A percentile compares a stretch with the other conserved stretches of the same genome.
Evolutionary conservation across 2,888 invertebrate species (phyloP).

Genomic region (Geophilus truncorum): DNA sequence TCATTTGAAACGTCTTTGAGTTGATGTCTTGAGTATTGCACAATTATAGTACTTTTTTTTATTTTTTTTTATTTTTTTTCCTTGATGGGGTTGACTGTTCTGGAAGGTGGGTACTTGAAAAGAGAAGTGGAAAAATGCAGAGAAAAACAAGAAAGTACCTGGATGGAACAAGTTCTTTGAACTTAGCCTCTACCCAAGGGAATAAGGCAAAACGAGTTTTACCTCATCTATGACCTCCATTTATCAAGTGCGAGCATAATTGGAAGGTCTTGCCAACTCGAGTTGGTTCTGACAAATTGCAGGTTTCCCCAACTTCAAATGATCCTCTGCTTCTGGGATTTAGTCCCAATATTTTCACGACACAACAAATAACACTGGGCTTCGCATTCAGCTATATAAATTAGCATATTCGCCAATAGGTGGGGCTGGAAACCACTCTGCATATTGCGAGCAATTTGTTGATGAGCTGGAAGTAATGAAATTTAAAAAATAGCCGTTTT

Average conservation of each 20-base stretch:
- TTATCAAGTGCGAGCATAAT: conserved; percentile 25
- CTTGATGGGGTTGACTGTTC: background rate
- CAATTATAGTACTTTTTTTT: too few relatives aligned
- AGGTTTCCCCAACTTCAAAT: conserved; percentile 25
- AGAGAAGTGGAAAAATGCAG: background rate
- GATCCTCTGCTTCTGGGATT: conserved; percentile 27
- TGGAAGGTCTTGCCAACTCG: conserved; percentile 27
- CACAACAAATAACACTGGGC: background rate
- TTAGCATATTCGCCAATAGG: background rate
- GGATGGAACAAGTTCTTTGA: conserved; percentile 24
- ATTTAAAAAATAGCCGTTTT: background rate
- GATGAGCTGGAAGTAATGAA: background rate
- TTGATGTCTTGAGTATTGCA: conserved; percentile 23
- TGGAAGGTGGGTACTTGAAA: background rate
- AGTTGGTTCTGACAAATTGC: conserved; percentile 27
- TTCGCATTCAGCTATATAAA: background rate
- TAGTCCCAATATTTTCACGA: conserved; percentile 22
- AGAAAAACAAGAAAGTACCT: conserved; percentile 25
- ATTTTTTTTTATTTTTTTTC: background rate
- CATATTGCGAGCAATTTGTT: background rate
- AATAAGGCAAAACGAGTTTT: conserved; percentile 18
- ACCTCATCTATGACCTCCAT: conserved; percentile 24
- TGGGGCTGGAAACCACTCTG: background rate
- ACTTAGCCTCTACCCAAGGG: conserved; percentile 27
- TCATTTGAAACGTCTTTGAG: conserved; percentile 11